Conservation (phyloP, 2,113 vertebrate genomes). For the Syngnathoides biaculeatus region DNA sequence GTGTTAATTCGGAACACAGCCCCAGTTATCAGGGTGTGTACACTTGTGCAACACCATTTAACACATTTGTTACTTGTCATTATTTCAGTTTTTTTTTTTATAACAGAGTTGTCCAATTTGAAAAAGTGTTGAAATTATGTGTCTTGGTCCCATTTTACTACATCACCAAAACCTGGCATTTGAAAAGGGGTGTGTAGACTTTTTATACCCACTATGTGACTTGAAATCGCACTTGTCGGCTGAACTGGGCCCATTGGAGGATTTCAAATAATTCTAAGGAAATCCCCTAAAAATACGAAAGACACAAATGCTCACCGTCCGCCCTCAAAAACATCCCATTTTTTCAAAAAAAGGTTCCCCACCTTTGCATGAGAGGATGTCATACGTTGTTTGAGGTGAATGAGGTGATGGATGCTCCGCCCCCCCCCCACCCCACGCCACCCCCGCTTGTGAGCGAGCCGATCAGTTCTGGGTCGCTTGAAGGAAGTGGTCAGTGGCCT, state of each 20-base stretch:
- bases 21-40: no score
- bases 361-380: background rate
- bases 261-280: no score
- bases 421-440: background rate
- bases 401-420: slow-evolving; percentile 13
- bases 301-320: background rate
- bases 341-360: background rate
- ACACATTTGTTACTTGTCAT: no score
- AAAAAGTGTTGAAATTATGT: background rate
- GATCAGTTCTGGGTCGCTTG: slow-evolving; percentile 37
- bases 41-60: no score
- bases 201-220: background rate
- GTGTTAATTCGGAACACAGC: background rate
- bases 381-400: slow-evolving; percentile 5
- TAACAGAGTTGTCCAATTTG: background rate
- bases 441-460: slow-evolving; percentile 8
- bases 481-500: slow-evolving; percentile 76
- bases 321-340: background rate
- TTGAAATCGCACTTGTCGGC: background rate
- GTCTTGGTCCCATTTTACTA: background rate
- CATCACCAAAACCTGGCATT: background rate
- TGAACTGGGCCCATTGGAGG: no score
- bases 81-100: no score
- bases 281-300: no score
- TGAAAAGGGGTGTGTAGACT: background rate